Conservation (phyloP, 1,140 invertebrate species). For the Paralvinella palmiformis region DNA sequence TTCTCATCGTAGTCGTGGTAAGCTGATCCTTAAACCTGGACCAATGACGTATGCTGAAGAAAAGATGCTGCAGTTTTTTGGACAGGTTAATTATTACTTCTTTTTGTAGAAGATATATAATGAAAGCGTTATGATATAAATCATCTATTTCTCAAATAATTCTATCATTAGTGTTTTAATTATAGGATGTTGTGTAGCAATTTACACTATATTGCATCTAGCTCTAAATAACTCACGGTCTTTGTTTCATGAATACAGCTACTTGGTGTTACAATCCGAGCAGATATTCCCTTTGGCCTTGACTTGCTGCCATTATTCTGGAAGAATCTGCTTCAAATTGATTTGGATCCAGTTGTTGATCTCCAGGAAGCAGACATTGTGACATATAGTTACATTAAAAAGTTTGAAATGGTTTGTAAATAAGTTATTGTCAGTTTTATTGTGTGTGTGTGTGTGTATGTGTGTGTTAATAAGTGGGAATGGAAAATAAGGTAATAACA, state of each 20-base stretch:
- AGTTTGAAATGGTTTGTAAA: slow-evolving; percentile 44
- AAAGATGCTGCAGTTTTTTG: slow-evolving; percentile 47
- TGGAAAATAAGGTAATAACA: too few species aligned
- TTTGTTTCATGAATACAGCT: slow-evolving; percentile 30
- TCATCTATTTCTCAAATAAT: neutral
- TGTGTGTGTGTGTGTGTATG: too few species aligned
- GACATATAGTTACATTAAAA: slow-evolving; percentile 48
- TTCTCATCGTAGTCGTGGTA: slow-evolving; percentile 34
- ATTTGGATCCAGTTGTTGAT: slow-evolving; percentile 39
- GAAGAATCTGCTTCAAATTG: slow-evolving; percentile 39
- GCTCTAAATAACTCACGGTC: neutral
- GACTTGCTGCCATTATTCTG: slow-evolving; percentile 45
- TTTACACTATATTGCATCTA: neutral
- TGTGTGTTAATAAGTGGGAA: too few species aligned
- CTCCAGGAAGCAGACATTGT: slow-evolving; percentile 45
- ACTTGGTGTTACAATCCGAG: slow-evolving; percentile 47
- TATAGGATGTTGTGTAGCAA: neutral
- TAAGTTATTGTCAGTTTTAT: neutral
- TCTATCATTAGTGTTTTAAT: neutral
- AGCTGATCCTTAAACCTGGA: slow-evolving; percentile 42
- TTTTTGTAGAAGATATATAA: neutral
- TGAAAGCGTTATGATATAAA: neutral
- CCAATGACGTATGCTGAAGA: slow-evolving; percentile 46
- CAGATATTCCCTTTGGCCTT: slow-evolving; percentile 50
- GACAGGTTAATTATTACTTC: slow-evolving; percentile 34